phyloP scores from a whole-genome alignment of 2,113 vertebrate species.

The Pterophyllum scalare region DNA sequence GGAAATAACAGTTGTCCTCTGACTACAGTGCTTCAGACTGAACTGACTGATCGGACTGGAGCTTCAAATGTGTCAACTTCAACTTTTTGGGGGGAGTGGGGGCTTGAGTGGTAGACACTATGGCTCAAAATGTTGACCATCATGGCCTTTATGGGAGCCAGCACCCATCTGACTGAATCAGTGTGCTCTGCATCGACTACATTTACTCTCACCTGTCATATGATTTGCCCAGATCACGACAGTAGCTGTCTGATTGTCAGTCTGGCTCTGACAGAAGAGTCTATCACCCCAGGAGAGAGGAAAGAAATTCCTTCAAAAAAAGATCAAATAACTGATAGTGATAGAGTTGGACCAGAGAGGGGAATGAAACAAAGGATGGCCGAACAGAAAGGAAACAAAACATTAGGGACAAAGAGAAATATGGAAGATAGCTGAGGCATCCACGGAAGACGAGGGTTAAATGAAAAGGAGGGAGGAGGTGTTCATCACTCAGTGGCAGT shows the following conservation, averaged over 20 bases:
- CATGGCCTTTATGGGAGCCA: conserved; percentile 8
- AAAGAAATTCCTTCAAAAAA: conserved; percentile 8
- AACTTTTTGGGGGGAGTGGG: neutral
- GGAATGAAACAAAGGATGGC: conserved; percentile 21
- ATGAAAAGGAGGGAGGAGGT: conserved; percentile 44
- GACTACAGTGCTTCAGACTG: neutral
- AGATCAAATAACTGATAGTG: conserved; percentile 40
- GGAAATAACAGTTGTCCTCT: neutral
- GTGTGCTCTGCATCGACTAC: conserved; percentile 2
- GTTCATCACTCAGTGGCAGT: conserved; percentile 69
- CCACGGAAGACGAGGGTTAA: conserved; percentile 15
- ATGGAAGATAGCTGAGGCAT: conserved; percentile 11
- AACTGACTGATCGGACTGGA: neutral
- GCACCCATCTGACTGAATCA: conserved; percentile 28
- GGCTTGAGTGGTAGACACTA: neutral
- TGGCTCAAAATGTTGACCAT: conserved; percentile 4
- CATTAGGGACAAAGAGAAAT: conserved; percentile 32
- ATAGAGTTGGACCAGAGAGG: conserved; percentile 27
- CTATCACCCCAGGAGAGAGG: conserved; percentile 18
- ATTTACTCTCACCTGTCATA: conserved; percentile 24
- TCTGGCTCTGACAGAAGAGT: conserved; percentile 37
- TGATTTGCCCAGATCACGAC: conserved; percentile 46
- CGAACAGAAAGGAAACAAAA: conserved; percentile 33
- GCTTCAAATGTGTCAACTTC: neutral
- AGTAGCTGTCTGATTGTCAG: conserved; percentile 43